phyloP scores from a whole-genome alignment of 2,797 vertebrate genomes.

The Sylvia borin region DNA sequence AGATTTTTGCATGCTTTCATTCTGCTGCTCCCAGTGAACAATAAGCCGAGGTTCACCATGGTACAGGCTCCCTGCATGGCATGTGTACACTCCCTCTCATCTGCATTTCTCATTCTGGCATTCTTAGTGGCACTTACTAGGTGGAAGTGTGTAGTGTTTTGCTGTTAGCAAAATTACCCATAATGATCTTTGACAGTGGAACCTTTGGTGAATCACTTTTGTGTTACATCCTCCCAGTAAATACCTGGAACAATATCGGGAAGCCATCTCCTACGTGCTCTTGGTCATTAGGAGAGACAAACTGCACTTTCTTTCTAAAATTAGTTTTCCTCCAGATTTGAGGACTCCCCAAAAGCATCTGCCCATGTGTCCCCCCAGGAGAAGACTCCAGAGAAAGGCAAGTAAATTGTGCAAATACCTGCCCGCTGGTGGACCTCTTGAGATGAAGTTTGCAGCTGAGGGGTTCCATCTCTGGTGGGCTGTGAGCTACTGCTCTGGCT shows the following conservation, averaged over 20 bases:
- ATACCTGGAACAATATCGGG: neutral
- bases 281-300: neutral
- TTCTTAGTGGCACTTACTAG: neutral
- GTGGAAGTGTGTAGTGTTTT: neutral
- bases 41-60: neutral
- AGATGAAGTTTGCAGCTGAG: slow-evolving; percentile 56
- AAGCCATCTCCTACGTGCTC: neutral
- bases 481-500: slow-evolving; percentile 86
- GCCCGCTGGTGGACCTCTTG: slow-evolving; percentile 44
- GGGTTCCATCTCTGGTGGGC: slow-evolving; percentile 79
- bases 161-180: neutral
- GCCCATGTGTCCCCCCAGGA: neutral
- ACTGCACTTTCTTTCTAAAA: neutral
- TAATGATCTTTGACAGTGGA: neutral
- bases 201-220: neutral
- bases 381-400: neutral
- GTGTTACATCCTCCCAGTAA: neutral
- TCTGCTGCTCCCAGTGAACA: neutral
- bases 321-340: neutral
- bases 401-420: slow-evolving; percentile 58
- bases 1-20: neutral
- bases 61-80: neutral
- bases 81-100: neutral
- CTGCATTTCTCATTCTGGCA: neutral
- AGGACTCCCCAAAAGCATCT: neutral